phyloP scores from a whole-genome alignment of 2,797 vertebrate genomes.

The Psittacula derbiana region DNA sequence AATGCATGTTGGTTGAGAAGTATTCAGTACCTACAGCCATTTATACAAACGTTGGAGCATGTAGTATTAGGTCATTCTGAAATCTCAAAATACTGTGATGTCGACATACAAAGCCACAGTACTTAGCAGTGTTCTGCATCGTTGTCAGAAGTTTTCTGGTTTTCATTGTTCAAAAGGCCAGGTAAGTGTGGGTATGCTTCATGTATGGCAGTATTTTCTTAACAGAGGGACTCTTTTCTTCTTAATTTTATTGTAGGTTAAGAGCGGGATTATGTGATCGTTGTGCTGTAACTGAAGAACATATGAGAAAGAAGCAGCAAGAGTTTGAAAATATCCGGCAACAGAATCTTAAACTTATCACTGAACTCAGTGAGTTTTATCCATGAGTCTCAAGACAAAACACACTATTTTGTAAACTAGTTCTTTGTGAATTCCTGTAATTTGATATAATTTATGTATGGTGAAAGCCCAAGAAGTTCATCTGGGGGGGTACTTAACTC shows the following conservation, averaged over 20 bases:
- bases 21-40: background rate
- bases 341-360: slow-evolving; percentile 83
- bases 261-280: slow-evolving; percentile 85
- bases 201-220: background rate
- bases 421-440: background rate
- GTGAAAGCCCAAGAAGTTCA: background rate
- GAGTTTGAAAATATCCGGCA: slow-evolving; percentile 85
- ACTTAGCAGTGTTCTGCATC: background rate
- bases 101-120: background rate
- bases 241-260: slow-evolving; percentile 70
- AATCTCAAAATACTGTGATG: background rate
- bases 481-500: background rate
- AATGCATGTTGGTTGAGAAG: background rate
- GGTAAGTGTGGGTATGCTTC: background rate
- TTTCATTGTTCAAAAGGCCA: background rate
- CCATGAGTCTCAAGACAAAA: background rate
- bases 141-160: background rate
- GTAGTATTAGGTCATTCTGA: background rate
- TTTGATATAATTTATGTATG: background rate
- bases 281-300: slow-evolving; percentile 86
- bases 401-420: background rate
- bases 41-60: background rate
- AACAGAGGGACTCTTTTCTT: background rate
- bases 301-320: slow-evolving; percentile 82
- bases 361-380: slow-evolving; percentile 86